Percentiles rank a stretch among this genome's conserved stretches.
phyloP scores from a whole-genome alignment of 2,113 vertebrate species.

The Cyanoramphus novaezelandiae region DNA sequence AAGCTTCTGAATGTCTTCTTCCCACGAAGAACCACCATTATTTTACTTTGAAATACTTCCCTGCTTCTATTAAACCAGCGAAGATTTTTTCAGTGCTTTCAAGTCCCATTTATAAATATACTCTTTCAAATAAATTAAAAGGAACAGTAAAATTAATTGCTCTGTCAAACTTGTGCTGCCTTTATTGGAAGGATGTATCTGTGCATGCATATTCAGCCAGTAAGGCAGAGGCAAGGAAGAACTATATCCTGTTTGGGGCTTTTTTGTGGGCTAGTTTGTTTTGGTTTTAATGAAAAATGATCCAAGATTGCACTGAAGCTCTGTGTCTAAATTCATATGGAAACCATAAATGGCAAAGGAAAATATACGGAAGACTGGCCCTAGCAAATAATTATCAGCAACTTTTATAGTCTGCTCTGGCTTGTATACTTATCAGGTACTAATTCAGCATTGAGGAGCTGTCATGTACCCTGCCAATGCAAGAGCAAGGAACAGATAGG shows the following conservation, averaged over 20 bases:
- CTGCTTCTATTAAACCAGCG: background rate
- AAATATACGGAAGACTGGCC: background rate
- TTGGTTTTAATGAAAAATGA: background rate
- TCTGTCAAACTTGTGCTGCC: background rate
- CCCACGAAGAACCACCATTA: background rate
- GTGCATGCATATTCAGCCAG: background rate
- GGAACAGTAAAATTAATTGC: slow-evolving; percentile 1
- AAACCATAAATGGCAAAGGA: background rate
- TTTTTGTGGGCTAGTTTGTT: background rate
- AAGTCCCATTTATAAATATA: background rate
- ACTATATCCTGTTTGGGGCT: background rate
- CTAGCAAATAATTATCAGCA: slow-evolving; percentile 6
- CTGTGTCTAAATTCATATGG: background rate
- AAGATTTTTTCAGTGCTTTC: background rate
- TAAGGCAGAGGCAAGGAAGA: background rate
- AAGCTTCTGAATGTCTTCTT: background rate
- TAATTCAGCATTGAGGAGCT: background rate
- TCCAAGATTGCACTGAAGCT: background rate
- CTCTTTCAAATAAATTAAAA: background rate
- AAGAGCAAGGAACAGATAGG: background rate
- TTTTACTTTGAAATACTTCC: background rate
- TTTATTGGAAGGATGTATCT: background rate
- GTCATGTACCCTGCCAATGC: background rate
- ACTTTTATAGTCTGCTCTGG: background rate
- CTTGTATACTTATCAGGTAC: background rate